phyloP scores from a whole-genome alignment of 2,113 vertebrate species.

The Cololabis saira region DNA sequence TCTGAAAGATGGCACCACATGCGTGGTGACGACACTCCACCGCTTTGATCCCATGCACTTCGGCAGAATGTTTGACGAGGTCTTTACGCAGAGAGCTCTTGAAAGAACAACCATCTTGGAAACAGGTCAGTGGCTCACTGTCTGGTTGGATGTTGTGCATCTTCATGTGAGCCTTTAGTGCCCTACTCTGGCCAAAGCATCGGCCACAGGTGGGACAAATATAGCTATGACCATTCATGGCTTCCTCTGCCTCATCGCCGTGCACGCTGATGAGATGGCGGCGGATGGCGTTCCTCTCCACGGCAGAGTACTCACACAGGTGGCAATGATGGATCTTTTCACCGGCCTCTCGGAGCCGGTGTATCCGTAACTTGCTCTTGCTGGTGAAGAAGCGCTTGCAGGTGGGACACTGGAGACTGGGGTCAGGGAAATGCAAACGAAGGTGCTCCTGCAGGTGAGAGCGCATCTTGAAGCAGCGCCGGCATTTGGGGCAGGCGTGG shows the following conservation, averaged over 20 bases:
- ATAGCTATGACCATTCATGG: slow-evolving; percentile 79
- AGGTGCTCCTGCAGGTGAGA: slow-evolving; percentile 94
- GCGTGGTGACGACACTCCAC: slow-evolving; percentile 90
- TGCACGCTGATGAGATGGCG: slow-evolving; percentile 92
- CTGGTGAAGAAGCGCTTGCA: slow-evolving; percentile 95
- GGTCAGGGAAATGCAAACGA: slow-evolving; percentile 92
- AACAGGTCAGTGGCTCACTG: slow-evolving; percentile 80
- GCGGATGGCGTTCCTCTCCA: slow-evolving; percentile 90
- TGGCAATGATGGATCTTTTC: slow-evolving; percentile 90
- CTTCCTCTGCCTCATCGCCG: slow-evolving; percentile 75
- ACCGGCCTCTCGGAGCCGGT: slow-evolving; percentile 89
- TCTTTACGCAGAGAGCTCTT: slow-evolving; percentile 81
- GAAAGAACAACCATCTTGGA: slow-evolving; percentile 85
- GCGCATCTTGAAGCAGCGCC: slow-evolving; percentile 95
- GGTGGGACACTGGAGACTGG: slow-evolving; percentile 92
- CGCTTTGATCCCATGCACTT: slow-evolving; percentile 82
- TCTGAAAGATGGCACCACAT: slow-evolving; percentile 87
- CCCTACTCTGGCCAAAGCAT: slow-evolving; percentile 88
- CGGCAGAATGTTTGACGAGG: slow-evolving; percentile 84
- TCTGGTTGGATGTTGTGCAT: slow-evolving; percentile 80
- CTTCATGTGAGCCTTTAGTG: slow-evolving; percentile 94
- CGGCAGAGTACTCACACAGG: slow-evolving; percentile 89
- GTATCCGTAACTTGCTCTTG: slow-evolving; percentile 94
- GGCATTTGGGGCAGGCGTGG: slow-evolving; percentile 93
- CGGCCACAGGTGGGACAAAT: slow-evolving; percentile 88